Percentiles rank a stretch among this genome's conserved stretches.
These are phyloP conservation scores for Agapornis canus DNA, from an alignment of 2,797 vertebrate species.

Conservation along the genomic window DNA sequence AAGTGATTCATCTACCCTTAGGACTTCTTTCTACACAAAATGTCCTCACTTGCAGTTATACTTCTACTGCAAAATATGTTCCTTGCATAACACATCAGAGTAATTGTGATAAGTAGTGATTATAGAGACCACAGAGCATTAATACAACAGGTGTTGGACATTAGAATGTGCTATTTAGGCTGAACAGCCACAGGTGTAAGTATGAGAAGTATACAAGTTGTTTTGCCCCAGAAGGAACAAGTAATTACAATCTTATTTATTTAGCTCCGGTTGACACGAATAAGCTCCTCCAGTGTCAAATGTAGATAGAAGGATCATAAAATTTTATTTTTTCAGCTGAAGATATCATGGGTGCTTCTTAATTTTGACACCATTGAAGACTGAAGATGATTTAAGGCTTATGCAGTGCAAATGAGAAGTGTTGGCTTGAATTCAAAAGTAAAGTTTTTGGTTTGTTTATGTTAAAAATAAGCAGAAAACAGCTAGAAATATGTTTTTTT, in stretches of 20 bases:
- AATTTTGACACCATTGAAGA: background rate
- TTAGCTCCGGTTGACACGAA: background rate
- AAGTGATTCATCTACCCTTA: background rate
- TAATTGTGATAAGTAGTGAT: background rate
- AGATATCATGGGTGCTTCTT: background rate
- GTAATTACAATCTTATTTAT: background rate
- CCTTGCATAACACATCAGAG: background rate
- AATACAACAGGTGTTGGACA: background rate
- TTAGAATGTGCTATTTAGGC: background rate
- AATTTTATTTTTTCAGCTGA: background rate
- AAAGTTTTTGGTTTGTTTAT: background rate
- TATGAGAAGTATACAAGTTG: background rate
- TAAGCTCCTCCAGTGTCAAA: background rate
- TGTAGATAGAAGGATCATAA: background rate
- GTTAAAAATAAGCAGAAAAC: background rate
- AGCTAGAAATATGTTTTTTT: background rate
- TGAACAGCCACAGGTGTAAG: background rate
- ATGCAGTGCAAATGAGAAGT: background rate
- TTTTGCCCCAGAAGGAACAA: background rate
- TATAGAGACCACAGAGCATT: background rate
- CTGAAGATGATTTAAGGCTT: background rate
- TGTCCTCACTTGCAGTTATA: background rate
- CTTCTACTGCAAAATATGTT: background rate
- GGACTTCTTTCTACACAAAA: background rate
- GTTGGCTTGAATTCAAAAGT: background rate